Evolutionary conservation across 37 sponge, comb jelly and placozoan species (phyloP).

Genomic region (Cliona cf. orientalis): DNA sequence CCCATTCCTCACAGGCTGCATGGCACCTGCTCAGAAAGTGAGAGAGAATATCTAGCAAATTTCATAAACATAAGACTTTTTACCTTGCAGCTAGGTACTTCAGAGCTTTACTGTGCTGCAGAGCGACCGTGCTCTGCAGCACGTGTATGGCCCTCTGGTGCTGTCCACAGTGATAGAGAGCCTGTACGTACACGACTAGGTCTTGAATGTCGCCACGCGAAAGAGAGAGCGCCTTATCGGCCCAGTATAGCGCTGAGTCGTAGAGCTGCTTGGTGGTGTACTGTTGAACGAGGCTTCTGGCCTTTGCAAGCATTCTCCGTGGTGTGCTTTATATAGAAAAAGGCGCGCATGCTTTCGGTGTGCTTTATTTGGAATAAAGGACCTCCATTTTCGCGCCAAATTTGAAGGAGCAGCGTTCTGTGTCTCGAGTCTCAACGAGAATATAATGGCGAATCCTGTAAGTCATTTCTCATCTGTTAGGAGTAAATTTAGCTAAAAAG

Average conservation of each 20-base stretch:
- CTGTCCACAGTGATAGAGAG: conserved; percentile 41
- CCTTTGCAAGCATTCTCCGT: conserved; percentile 24
- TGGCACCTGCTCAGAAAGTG: conserved; percentile 29
- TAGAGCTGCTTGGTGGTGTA: conserved; percentile 54
- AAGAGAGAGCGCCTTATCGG: conserved; percentile 78
- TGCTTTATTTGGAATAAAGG: too few relatives aligned
- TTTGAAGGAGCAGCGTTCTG: too few relatives aligned
- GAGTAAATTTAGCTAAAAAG: too few relatives aligned
- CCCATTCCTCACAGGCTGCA: conserved; percentile 75
- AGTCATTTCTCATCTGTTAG: too few relatives aligned
- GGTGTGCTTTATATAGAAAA: too few relatives aligned
- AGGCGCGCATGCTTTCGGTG: too few relatives aligned
- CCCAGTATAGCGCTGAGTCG: conserved; percentile 76
- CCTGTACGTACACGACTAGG: conserved; percentile 38
- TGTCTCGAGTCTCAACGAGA: too few relatives aligned
- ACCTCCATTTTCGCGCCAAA: too few relatives aligned
- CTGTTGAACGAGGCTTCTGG: conserved; percentile 43
- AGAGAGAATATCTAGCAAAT: background rate
- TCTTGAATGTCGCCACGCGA: conserved; percentile 61
- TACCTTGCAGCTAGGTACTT: conserved; percentile 70
- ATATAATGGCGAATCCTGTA: too few relatives aligned
- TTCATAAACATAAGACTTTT: background rate
- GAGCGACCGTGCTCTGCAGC: conserved; percentile 22
- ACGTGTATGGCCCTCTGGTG: conserved; percentile 62
- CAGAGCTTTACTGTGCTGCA: conserved; percentile 16